These are phyloP conservation scores for Campylorhamphus procurvoides DNA, from an alignment of 2,113 vertebrate species.

Conservation along the genomic window DNA sequence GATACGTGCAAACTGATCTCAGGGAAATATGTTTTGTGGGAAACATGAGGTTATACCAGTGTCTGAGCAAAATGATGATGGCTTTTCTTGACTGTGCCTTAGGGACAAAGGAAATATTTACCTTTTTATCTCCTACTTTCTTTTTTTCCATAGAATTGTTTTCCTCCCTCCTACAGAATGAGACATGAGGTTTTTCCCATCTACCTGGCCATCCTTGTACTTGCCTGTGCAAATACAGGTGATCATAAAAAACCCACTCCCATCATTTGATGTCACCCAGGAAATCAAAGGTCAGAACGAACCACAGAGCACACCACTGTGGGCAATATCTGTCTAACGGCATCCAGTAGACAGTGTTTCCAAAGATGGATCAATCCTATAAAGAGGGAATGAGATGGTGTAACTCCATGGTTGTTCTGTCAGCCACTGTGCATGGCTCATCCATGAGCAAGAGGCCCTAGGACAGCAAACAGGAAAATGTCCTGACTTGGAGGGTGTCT, in stretches of 20 bases:
- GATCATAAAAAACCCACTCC: not conserved
- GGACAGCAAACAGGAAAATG: not conserved
- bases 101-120: constrained; percentile 27
- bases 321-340: not conserved
- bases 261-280: not conserved
- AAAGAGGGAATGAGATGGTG: not conserved
- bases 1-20: constrained; percentile 27
- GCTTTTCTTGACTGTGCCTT: constrained; percentile 16
- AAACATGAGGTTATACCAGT: constrained; percentile 8
- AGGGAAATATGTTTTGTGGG: constrained; percentile 2
- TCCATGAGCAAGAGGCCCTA: not conserved
- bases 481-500: fast-evolving
- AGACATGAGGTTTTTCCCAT: not conserved
- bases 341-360: not conserved
- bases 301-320: fast-evolving
- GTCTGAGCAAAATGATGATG: constrained; percentile 29
- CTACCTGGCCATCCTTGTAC: not conserved
- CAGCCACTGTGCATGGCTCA: not conserved
- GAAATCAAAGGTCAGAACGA: not conserved
- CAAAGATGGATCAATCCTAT: not conserved
- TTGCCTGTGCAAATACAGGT: not conserved
- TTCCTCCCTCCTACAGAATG: not conserved
- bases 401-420: not conserved
- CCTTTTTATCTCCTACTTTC: not conserved
- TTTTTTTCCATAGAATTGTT: not conserved